phyloP scores from a whole-genome alignment of 1,140 invertebrate genomes.

The Drosophila suzukii region DNA sequence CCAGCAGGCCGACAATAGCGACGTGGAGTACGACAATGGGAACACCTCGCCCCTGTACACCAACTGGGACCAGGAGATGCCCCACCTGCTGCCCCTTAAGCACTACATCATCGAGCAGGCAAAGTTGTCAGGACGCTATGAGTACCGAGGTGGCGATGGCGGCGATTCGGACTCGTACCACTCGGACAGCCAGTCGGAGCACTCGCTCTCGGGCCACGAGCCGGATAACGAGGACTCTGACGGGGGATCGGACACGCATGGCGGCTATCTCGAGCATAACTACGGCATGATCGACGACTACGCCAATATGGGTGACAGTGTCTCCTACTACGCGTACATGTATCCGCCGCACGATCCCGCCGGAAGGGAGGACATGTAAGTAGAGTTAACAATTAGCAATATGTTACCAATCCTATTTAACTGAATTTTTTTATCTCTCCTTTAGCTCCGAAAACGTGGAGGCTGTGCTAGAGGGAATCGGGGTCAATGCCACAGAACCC shows the following conservation, averaged over 20 bases:
- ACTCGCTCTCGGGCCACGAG: conserved; percentile 87
- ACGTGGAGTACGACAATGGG: conserved; percentile 86
- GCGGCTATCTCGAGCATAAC: conserved; percentile 87
- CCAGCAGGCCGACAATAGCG: conserved; percentile 72
- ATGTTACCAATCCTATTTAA: neutral
- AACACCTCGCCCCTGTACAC: conserved; percentile 89
- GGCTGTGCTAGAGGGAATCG: conserved; percentile 82
- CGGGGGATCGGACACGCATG: conserved; percentile 87
- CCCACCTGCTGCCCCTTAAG: conserved; percentile 92
- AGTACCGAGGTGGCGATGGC: conserved; percentile 85
- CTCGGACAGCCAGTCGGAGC: conserved; percentile 86
- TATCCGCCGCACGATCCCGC: conserved; percentile 85
- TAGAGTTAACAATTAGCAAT: neutral
- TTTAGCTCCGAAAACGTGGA: conserved; percentile 81
- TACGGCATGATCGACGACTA: conserved; percentile 84
- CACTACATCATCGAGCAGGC: conserved; percentile 95
- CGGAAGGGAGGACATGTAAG: conserved; percentile 82
- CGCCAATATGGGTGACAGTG: conserved; percentile 85
- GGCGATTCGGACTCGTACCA: conserved; percentile 89
- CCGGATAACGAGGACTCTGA: conserved; percentile 90
- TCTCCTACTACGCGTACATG: conserved; percentile 87
- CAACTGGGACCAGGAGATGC: conserved; percentile 89
- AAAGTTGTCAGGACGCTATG: conserved; percentile 90
- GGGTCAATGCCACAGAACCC: conserved; percentile 57
- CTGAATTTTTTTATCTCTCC: neutral